Conservation (phyloP, 2,888 invertebrate genomes). For the Candidula unifasciata region DNA sequence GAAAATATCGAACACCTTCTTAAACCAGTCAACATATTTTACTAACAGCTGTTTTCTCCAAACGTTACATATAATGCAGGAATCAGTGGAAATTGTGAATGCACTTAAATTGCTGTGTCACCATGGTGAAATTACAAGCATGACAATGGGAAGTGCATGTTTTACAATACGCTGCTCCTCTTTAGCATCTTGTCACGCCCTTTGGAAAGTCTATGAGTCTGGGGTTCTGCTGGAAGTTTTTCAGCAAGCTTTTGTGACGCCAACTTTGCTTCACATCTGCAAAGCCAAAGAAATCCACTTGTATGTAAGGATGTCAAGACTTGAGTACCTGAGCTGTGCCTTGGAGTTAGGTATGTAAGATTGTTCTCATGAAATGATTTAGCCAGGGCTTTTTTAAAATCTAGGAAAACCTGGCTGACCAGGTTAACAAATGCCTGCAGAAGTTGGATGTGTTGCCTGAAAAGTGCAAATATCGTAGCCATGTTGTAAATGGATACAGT, state of each 20-base stretch:
- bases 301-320: conserved; percentile 57
- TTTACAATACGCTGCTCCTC: conserved; percentile 57
- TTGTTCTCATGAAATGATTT: not conserved
- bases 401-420: too few species aligned
- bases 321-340: conserved; percentile 59
- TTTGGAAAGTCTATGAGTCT: conserved; percentile 60
- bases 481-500: too few species aligned
- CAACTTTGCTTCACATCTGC: conserved; percentile 52
- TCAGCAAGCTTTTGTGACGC: conserved; percentile 58
- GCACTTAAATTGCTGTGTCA: conserved; percentile 63
- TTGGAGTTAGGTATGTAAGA: conserved; percentile 58
- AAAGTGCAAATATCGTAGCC: too few species aligned
- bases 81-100: conserved; percentile 63
- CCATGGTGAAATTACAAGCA: conserved; percentile 59
- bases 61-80: conserved; percentile 11
- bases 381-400: too few species aligned
- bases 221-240: conserved; percentile 56
- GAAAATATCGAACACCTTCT: too few species aligned
- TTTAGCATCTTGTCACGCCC: conserved; percentile 50
- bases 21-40: too few species aligned
- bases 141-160: conserved; percentile 60
- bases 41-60: too few species aligned
- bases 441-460: too few species aligned
- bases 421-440: too few species aligned
- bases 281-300: conserved; percentile 55